Evolutionary conservation across 2,797 vertebrate genomes (phyloP).

Genomic region (Borostomias antarcticus): DNA sequence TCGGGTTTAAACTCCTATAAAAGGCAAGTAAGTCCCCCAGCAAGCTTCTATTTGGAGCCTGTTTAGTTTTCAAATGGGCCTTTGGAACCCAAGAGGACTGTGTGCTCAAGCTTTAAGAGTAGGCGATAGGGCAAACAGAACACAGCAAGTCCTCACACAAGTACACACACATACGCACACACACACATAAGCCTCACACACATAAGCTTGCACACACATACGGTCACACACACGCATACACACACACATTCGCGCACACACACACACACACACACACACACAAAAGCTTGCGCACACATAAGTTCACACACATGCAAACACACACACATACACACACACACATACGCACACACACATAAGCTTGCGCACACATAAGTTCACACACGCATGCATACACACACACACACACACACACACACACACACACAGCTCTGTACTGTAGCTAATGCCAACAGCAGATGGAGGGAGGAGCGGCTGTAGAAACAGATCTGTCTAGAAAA

Average conservation of each 20-base stretch:
- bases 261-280: constrained; percentile 18
- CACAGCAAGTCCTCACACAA: constrained; percentile 32
- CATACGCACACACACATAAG: too few species aligned
- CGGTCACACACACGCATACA: too few species aligned
- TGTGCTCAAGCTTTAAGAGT: constrained; percentile 62
- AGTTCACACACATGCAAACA: too few species aligned
- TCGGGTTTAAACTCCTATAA: constrained; percentile 22
- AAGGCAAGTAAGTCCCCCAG: constrained; percentile 40
- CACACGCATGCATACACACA: too few species aligned
- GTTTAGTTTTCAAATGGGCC: constrained; percentile 58
- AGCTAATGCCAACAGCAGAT: background rate
- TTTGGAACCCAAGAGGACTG: constrained; percentile 56
- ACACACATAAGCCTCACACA: too few species aligned
- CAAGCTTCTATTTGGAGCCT: constrained; percentile 52
- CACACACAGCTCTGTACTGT: constrained; percentile 14
- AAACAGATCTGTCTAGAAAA: too few species aligned
- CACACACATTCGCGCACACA: too few species aligned
- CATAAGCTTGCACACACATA: too few species aligned
- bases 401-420: constrained; percentile 9
- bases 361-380: too few species aligned
- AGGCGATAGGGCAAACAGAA: constrained; percentile 55
- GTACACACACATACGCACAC: constrained; percentile 7
- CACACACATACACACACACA: too few species aligned
- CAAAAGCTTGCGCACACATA: too few species aligned
- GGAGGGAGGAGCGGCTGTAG: constrained; percentile 26